These are phyloP conservation scores for Abramis brama DNA, from an alignment of 2,113 vertebrate genomes.

Conservation along the genomic window DNA sequence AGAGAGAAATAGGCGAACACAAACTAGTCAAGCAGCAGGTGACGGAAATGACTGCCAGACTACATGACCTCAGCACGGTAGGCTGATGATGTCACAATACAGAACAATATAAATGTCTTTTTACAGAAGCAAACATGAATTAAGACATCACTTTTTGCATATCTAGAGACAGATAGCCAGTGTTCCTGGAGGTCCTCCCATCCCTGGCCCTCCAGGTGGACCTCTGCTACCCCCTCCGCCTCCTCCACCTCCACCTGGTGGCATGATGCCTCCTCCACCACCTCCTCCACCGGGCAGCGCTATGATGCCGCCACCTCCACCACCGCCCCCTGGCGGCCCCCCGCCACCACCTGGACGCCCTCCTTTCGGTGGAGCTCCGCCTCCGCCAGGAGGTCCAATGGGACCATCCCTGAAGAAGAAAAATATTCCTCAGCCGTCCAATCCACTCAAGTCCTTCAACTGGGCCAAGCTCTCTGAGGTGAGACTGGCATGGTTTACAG, in stretches of 20 bases:
- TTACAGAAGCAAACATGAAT: background rate
- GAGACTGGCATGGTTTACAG: constrained; percentile 53
- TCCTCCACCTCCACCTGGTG: constrained; percentile 57
- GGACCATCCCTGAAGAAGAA: constrained; percentile 87
- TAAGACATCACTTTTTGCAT: constrained; percentile 37
- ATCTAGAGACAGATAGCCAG: constrained; percentile 82
- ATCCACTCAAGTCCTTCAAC: constrained; percentile 98
- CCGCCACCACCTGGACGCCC: constrained; percentile 85
- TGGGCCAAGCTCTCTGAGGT: constrained; percentile 97
- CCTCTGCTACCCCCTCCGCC: constrained; percentile 71
- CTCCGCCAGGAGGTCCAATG: constrained; percentile 86
- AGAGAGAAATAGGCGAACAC: constrained; percentile 91
- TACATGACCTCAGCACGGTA: constrained; percentile 92
- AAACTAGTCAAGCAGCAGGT: constrained; percentile 96
- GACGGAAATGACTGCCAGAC: constrained; percentile 83
- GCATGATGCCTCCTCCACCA: constrained; percentile 71
- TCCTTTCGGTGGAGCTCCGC: constrained; percentile 79
- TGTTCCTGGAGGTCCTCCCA: constrained; percentile 82
- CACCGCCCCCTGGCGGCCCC: constrained; percentile 85
- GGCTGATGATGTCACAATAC: constrained; percentile 51
- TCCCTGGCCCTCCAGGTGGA: constrained; percentile 83
- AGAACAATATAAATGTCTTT: background rate
- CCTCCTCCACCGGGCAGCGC: constrained; percentile 73
- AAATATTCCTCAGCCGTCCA: constrained; percentile 90
- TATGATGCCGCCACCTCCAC: constrained; percentile 78